Evolutionary conservation across 2,888 invertebrate species (phyloP).

Genomic region (Rhagophthalmus giganteus): DNA sequence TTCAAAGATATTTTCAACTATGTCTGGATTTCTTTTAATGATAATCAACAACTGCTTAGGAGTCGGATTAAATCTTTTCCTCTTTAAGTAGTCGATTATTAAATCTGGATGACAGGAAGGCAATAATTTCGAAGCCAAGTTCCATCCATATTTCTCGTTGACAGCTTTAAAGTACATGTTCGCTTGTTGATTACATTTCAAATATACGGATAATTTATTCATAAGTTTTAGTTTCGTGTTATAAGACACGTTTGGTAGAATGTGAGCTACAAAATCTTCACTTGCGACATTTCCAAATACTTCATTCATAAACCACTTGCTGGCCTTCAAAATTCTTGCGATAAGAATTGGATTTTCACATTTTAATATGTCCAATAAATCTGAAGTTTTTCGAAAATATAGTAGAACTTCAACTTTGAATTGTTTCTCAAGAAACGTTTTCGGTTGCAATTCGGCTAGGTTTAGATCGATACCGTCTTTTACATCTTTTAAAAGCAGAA

Average conservation of each 20-base stretch:
- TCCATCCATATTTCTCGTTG: slow-evolving; percentile 21
- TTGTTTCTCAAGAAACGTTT: slow-evolving; percentile 9
- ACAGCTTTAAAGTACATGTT: slow-evolving; percentile 23
- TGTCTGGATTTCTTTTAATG: slow-evolving; percentile 15
- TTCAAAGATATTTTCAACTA: slow-evolving; percentile 13
- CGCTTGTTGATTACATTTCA: slow-evolving; percentile 6
- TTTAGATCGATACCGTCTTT: neutral
- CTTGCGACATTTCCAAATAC: slow-evolving; percentile 8
- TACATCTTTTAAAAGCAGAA: slow-evolving; percentile 2
- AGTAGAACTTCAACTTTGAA: slow-evolving; percentile 24
- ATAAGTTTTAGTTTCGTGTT: slow-evolving; percentile 22
- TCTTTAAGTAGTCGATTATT: slow-evolving; percentile 12
- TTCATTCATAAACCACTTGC: slow-evolving; percentile 20
- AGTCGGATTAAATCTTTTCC: slow-evolving; percentile 8
- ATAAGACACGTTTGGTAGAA: slow-evolving; percentile 24
- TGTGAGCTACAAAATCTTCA: slow-evolving; percentile 11
- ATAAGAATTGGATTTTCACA: slow-evolving; percentile 18
- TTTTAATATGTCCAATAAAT: slow-evolving; percentile 24
- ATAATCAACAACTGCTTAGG: slow-evolving; percentile 9
- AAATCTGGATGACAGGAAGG: slow-evolving; percentile 20
- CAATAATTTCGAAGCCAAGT: slow-evolving; percentile 19
- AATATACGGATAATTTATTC: slow-evolving; percentile 12
- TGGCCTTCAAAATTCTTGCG: slow-evolving; percentile 17
- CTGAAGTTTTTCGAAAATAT: slow-evolving; percentile 12
- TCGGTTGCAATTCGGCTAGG: neutral